phyloP scores from a whole-genome alignment of 2,797 vertebrate genomes.

The Onychomys arenicola region DNA sequence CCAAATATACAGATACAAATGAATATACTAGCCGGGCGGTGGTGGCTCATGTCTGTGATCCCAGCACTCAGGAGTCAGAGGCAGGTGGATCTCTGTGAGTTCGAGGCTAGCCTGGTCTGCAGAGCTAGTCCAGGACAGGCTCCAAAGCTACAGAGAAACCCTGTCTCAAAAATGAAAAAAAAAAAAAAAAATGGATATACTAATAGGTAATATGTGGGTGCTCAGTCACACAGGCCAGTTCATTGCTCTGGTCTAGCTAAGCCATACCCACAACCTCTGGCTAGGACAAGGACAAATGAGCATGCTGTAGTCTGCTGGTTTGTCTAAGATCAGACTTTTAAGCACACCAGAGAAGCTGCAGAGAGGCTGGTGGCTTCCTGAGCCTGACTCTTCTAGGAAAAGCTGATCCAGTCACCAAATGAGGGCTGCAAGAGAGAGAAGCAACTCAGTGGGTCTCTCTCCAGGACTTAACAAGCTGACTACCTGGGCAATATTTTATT shows the following conservation, averaged over 20 bases:
- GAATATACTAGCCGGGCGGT: too few relatives aligned
- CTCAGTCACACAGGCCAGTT: not conserved
- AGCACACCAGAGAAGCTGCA: not conserved
- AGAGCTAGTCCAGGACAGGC: too few relatives aligned
- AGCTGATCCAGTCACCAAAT: not conserved
- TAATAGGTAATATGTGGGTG: not conserved
- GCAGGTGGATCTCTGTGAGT: too few relatives aligned
- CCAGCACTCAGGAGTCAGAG: too few relatives aligned
- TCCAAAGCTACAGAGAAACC: too few relatives aligned
- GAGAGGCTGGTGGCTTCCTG: not conserved
- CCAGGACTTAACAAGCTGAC: slow-evolving; percentile 26
- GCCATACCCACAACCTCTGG: slow-evolving; percentile 13
- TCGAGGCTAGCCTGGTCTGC: too few relatives aligned
- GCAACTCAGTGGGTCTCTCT: slow-evolving; percentile 46
- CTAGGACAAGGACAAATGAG: slow-evolving; percentile 7
- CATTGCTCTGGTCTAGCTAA: not conserved
- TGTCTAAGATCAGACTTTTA: slow-evolving; percentile 67
- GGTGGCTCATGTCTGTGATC: too few relatives aligned
- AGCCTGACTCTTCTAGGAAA: not conserved
- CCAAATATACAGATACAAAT: not conserved
- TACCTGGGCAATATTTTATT: not conserved
- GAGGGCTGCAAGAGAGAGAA: not conserved
- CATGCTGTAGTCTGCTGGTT: slow-evolving; percentile 22
- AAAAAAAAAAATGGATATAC: not conserved
- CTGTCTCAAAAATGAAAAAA: not conserved